Conservation (phyloP, 2,113 vertebrate genomes). For the Cynoglossus semilaevis region DNA sequence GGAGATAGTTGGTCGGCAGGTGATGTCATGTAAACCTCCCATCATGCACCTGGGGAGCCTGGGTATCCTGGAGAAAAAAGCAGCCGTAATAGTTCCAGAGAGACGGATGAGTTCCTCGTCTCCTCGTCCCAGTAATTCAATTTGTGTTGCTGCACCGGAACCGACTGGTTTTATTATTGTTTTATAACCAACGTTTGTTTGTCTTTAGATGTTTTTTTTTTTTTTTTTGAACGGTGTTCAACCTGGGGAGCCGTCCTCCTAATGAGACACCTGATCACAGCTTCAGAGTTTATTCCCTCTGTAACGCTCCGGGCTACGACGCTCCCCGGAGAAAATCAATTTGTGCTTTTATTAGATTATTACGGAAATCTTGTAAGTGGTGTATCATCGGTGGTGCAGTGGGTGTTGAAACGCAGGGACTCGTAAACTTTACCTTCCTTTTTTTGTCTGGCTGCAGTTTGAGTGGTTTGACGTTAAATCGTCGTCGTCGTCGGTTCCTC, state of each 20-base stretch:
- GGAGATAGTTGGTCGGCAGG: slow-evolving; percentile 42
- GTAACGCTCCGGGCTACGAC: slow-evolving; percentile 16
- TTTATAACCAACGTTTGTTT: slow-evolving; percentile 35
- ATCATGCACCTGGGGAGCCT: slow-evolving; percentile 64
- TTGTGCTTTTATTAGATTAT: slow-evolving; percentile 68
- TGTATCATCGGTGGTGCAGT: slow-evolving; percentile 52
- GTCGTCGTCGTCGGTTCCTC: slow-evolving; percentile 11
- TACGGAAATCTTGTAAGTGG: slow-evolving; percentile 54
- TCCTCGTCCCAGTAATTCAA: slow-evolving; percentile 20
- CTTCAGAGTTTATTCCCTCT: slow-evolving; percentile 12
- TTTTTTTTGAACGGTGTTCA: slow-evolving; percentile 7
- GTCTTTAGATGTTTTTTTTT: neutral
- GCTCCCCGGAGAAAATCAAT: slow-evolving; percentile 45
- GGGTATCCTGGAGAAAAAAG: slow-evolving; percentile 70
- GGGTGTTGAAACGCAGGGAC: slow-evolving; percentile 52
- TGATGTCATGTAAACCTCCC: slow-evolving; percentile 65
- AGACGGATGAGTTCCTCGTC: slow-evolving; percentile 26
- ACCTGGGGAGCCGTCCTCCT: slow-evolving; percentile 12
- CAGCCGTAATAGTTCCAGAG: slow-evolving; percentile 50
- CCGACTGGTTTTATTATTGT: slow-evolving; percentile 22
- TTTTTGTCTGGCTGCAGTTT: neutral
- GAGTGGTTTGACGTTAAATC: too few relatives aligned
- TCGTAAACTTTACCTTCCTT: slow-evolving; percentile 27
- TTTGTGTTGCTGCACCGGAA: slow-evolving; percentile 15
- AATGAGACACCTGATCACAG: slow-evolving; percentile 19